Evolutionary conservation across 2,797 vertebrate genomes (phyloP).

Genomic region (Protosalanx chinensis): DNA sequence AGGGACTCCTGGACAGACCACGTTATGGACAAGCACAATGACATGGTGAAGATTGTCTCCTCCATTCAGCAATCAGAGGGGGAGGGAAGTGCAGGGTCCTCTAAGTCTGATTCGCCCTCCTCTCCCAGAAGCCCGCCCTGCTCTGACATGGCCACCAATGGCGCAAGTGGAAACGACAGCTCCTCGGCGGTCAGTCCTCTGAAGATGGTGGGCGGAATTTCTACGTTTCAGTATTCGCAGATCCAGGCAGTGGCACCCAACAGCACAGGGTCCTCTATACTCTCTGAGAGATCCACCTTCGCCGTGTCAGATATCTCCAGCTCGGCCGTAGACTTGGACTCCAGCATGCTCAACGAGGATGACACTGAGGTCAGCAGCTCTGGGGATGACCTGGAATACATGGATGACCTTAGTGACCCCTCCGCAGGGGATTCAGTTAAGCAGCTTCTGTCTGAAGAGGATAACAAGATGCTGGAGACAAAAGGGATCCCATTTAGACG

Average conservation of each 20-base stretch:
- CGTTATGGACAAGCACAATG: constrained; percentile 94
- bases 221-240: constrained; percentile 83
- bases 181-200: constrained; percentile 62
- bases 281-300: constrained; percentile 86
- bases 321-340: constrained; percentile 79
- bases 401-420: constrained; percentile 86
- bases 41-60: constrained; percentile 94
- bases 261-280: constrained; percentile 84
- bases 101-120: constrained; percentile 75
- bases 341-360: constrained; percentile 81
- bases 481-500: constrained; percentile 96
- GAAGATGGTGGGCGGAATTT: constrained; percentile 75
- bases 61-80: constrained; percentile 80
- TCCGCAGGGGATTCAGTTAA: constrained; percentile 83
- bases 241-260: constrained; percentile 84
- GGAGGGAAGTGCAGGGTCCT: constrained; percentile 72
- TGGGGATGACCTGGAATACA: constrained; percentile 89
- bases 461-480: constrained; percentile 93
- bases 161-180: constrained; percentile 73
- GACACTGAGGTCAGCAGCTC: constrained; percentile 86
- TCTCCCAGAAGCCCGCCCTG: constrained; percentile 77
- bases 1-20: constrained; percentile 92
- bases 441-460: constrained; percentile 90
- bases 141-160: constrained; percentile 75
- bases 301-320: constrained; percentile 80